Evolutionary conservation across 2,113 vertebrate genomes (phyloP).

Genomic region (Amphiprion ocellaris): DNA sequence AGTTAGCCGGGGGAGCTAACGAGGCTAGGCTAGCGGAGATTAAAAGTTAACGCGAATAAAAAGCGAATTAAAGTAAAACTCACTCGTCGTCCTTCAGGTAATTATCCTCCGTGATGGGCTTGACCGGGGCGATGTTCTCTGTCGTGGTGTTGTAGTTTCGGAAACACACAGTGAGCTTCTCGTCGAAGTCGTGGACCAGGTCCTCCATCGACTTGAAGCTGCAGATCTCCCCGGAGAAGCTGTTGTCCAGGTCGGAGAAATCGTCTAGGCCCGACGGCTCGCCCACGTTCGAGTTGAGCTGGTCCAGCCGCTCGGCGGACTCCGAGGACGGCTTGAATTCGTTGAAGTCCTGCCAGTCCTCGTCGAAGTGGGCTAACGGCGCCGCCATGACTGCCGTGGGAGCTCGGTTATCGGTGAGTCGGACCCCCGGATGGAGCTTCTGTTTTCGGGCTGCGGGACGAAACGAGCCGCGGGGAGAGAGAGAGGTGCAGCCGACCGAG

Average conservation of each 20-base stretch:
- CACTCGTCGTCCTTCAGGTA: constrained; percentile 94
- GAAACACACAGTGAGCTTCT: constrained; percentile 93
- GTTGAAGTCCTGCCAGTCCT: constrained; percentile 98
- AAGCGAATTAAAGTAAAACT: constrained; percentile 75
- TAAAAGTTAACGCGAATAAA: constrained; percentile 52
- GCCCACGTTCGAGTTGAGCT: constrained; percentile 81
- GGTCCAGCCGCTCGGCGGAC: constrained; percentile 77
- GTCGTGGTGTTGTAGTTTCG: constrained; percentile 84
- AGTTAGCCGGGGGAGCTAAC: constrained; percentile 52
- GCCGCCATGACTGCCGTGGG: constrained; percentile 88
- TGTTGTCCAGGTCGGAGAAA: constrained; percentile 84
- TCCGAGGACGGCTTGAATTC: constrained; percentile 90
- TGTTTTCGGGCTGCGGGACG: background rate
- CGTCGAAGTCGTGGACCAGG: constrained; percentile 89
- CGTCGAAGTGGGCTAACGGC: constrained; percentile 90
- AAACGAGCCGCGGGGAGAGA: background rate
- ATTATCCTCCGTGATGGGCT: constrained; percentile 91
- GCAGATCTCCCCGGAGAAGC: constrained; percentile 85
- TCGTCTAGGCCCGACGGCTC: constrained; percentile 80
- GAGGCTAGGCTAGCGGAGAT: constrained; percentile 42
- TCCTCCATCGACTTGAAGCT: constrained; percentile 88
- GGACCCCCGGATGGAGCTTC: no score
- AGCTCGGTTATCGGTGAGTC: constrained; percentile 5
- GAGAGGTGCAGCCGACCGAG: background rate
- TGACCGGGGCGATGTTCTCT: constrained; percentile 86